phyloP scores from a whole-genome alignment of 2,113 vertebrate species.

The Alces alces region DNA sequence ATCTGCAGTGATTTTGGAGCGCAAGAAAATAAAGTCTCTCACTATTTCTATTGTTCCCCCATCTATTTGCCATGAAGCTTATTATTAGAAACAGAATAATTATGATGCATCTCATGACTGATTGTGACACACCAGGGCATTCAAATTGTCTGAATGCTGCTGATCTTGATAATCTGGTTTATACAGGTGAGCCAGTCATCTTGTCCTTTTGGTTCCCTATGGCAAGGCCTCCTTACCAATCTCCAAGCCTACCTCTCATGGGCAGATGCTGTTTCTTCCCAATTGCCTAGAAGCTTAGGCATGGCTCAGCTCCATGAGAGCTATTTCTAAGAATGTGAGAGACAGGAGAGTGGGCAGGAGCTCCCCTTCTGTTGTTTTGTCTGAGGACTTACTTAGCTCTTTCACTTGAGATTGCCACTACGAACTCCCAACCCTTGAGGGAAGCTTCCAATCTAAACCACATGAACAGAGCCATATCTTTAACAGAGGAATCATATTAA shows the following conservation, averaged over 20 bases:
- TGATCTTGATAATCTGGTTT: slow-evolving; percentile 23
- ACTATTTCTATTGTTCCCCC: background rate
- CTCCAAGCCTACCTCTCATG: background rate
- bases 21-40: background rate
- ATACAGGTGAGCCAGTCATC: background rate
- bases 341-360: background rate
- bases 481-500: background rate
- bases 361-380: background rate
- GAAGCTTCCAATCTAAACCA: background rate
- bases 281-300: background rate
- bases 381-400: background rate
- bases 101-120: background rate
- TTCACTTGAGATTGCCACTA: background rate
- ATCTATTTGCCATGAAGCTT: background rate
- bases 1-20: background rate
- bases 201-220: background rate
- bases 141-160: background rate
- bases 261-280: background rate
- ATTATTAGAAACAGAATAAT: background rate
- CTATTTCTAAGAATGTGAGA: background rate
- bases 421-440: background rate
- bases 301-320: background rate
- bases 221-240: background rate
- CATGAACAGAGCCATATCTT: background rate
- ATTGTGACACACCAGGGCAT: background rate